Percentiles rank a stretch among this genome's conserved stretches.
Conservation (phyloP, 1,140 invertebrate species). For the Hypsibius dujardini region DNA sequence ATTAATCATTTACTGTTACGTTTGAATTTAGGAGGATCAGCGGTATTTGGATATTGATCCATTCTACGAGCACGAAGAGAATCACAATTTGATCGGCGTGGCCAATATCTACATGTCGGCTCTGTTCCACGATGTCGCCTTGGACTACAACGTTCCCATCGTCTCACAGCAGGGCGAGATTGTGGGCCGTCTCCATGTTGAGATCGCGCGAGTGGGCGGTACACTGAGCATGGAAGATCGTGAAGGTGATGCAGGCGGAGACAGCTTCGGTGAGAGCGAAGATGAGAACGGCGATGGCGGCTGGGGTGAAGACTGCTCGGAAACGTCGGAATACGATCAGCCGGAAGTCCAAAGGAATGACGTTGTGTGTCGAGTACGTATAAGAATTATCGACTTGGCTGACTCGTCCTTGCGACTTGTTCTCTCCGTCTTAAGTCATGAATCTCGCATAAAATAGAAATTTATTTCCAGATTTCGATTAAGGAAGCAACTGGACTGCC, state of each 20-base stretch:
- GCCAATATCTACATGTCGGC: constrained; percentile 93
- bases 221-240: constrained; percentile 49
- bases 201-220: constrained; percentile 62
- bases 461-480: constrained; percentile 53
- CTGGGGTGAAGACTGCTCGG: constrained; percentile 19
- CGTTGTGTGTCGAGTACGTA: background rate
- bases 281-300: constrained; percentile 23
- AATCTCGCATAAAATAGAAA: too few species aligned
- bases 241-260: constrained; percentile 29
- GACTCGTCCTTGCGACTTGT: too few species aligned
- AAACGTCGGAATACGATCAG: background rate
- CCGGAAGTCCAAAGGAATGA: background rate
- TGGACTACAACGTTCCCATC: constrained; percentile 94
- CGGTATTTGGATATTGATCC: constrained; percentile 43
- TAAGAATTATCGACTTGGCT: too few species aligned
- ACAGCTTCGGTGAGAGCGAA: constrained; percentile 26
- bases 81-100: constrained; percentile 91
- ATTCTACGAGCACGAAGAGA: constrained; percentile 87
- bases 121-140: constrained; percentile 76
- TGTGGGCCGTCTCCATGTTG: constrained; percentile 47
- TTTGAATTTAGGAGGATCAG: constrained; percentile 28
- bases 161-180: constrained; percentile 93
- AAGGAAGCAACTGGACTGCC: constrained; percentile 82
- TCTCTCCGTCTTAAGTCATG: too few species aligned
- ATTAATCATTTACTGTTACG: background rate